phyloP scores from a whole-genome alignment of 2,888 invertebrate species.

The Orchestes rusci region DNA sequence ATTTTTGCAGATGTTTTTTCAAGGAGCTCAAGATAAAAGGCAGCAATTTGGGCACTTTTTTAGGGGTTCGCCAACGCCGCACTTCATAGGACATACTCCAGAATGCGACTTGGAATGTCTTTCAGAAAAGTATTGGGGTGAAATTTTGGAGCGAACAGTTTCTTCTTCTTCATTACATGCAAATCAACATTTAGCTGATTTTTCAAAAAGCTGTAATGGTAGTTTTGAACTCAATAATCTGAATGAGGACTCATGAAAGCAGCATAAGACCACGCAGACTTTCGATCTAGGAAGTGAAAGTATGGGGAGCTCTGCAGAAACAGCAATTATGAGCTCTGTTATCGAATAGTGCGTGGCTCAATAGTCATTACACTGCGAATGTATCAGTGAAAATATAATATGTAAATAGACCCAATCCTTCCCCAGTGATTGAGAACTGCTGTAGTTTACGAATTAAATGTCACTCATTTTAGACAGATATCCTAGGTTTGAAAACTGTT shows the following conservation, averaged over 20 bases:
- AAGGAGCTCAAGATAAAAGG: slow-evolving; percentile 27
- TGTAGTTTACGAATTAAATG: too few species aligned
- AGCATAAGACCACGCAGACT: slow-evolving; percentile 44
- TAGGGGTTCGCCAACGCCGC: slow-evolving; percentile 34
- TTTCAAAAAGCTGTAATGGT: slow-evolving; percentile 36
- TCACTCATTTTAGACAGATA: too few species aligned
- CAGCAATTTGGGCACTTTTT: slow-evolving; percentile 36
- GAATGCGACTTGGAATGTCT: slow-evolving; percentile 49
- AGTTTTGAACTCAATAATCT: slow-evolving; percentile 38
- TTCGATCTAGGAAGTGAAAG: slow-evolving; percentile 37
- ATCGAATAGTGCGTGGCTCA: too few species aligned
- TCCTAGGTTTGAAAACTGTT: too few species aligned
- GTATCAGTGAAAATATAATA: too few species aligned
- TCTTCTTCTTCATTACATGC: slow-evolving; percentile 63
- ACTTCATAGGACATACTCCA: slow-evolving; percentile 37
- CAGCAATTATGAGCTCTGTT: slow-evolving; percentile 32
- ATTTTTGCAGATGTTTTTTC: slow-evolving; percentile 5
- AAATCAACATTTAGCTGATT: too few species aligned
- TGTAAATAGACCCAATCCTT: too few species aligned
- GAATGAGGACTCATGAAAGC: slow-evolving; percentile 45
- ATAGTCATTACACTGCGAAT: too few species aligned
- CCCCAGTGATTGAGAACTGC: too few species aligned
- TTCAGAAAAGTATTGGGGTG: slow-evolving; percentile 53
- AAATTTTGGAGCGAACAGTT: slow-evolving; percentile 70
- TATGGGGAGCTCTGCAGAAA: slow-evolving; percentile 40